phyloP scores from a whole-genome alignment of 2,888 invertebrate species.

The Meteorus cinctellus region DNA sequence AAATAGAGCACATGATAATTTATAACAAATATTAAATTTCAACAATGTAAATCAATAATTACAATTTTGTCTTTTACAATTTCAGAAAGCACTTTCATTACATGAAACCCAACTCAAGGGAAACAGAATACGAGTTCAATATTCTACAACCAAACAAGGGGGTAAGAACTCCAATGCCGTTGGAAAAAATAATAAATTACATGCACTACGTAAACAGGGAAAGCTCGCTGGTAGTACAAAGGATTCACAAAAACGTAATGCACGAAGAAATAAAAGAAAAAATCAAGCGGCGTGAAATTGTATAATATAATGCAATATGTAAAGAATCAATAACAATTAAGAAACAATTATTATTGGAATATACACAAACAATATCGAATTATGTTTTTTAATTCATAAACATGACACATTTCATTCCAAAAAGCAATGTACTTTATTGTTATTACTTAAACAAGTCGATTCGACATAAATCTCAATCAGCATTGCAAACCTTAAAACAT shows the following conservation, averaged over 20 bases:
- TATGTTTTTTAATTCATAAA: conserved; percentile 4
- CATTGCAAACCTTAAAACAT: too few species aligned
- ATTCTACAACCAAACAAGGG: conserved; percentile 63
- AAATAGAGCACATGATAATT: too few species aligned
- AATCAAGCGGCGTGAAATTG: conserved; percentile 44
- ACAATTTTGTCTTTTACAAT: conserved; percentile 26
- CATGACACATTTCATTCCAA: not conserved
- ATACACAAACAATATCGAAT: not conserved
- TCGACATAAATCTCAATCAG: not conserved
- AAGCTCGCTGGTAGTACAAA: conserved; percentile 69
- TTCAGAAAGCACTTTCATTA: conserved; percentile 73
- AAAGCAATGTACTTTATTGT: not conserved
- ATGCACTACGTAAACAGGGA: conserved; percentile 71
- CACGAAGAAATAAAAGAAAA: conserved; percentile 52
- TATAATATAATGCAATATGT: not conserved
- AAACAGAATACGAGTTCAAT: conserved; percentile 72
- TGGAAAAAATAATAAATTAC: conserved; percentile 72
- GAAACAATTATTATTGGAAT: conserved; percentile 1
- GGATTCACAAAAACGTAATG: conserved; percentile 64
- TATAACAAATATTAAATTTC: too few species aligned
- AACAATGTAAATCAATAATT: too few species aligned
- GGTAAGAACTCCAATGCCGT: conserved; percentile 64
- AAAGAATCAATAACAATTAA: not conserved
- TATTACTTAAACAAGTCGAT: not conserved
- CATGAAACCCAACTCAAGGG: conserved; percentile 71